phyloP scores from a whole-genome alignment of 2,797 vertebrate species.

The Fistularia commersonii region DNA sequence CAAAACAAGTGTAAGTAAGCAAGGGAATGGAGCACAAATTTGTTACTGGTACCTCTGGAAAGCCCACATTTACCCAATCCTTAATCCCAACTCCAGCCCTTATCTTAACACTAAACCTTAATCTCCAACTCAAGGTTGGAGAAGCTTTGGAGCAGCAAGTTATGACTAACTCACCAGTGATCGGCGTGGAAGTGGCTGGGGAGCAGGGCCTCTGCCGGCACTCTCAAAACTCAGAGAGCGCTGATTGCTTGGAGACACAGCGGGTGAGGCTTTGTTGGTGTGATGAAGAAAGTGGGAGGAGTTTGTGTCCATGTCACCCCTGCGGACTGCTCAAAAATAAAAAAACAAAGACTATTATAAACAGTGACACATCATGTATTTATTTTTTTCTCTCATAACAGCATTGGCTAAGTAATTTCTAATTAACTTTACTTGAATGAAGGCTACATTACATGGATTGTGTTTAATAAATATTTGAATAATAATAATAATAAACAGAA shows the following conservation, averaged over 20 bases:
- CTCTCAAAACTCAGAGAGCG: slow-evolving; percentile 69
- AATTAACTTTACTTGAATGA: too few species aligned
- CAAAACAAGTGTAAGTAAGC: too few species aligned
- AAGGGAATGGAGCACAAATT: too few species aligned
- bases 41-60: too few species aligned
- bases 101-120: too few species aligned
- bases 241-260: slow-evolving; percentile 54
- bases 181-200: slow-evolving; percentile 71
- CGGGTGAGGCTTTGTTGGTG: slow-evolving; percentile 35
- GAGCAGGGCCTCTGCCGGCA: slow-evolving; percentile 56
- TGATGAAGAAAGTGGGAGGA: slow-evolving; percentile 34
- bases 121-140: neutral
- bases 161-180: slow-evolving; percentile 59
- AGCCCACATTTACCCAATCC: too few species aligned
- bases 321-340: slow-evolving; percentile 40
- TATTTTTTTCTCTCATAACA: too few species aligned
- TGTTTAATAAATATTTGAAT: neutral
- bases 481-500: neutral
- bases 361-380: neutral
- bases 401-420: too few species aligned
- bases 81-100: too few species aligned
- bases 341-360: neutral
- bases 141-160: neutral
- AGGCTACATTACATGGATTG: too few species aligned
- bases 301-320: slow-evolving; percentile 53